These are phyloP conservation scores for Platygyra sinensis DNA, from an alignment of 64 coral and sea anemone species.

Conservation along the genomic window DNA sequence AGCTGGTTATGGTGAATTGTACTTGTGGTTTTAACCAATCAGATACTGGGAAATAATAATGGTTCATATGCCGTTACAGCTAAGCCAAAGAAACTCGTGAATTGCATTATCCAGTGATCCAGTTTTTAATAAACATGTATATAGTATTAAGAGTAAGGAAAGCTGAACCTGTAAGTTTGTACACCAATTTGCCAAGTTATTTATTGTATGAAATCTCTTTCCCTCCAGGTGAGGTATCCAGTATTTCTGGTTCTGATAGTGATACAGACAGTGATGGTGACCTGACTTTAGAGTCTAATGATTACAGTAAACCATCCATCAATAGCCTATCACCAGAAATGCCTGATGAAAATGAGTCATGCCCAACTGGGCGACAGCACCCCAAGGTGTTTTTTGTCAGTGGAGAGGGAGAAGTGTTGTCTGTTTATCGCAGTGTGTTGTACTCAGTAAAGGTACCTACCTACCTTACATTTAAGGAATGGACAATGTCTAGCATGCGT, in stretches of 20 bases:
- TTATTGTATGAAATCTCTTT: neutral
- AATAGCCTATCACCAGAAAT: neutral
- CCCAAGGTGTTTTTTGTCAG: constrained; percentile 88
- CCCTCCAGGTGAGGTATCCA: constrained; percentile 63
- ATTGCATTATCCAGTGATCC: too few species aligned
- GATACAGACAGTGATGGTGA: constrained; percentile 59
- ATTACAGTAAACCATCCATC: neutral
- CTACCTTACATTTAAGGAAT: too few species aligned
- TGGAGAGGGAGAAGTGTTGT: constrained; percentile 65
- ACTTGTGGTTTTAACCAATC: too few species aligned
- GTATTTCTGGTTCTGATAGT: constrained; percentile 82
- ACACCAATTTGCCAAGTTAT: too few species aligned
- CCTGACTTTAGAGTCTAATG: neutral
- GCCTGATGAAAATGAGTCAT: neutral
- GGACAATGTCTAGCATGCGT: too few species aligned
- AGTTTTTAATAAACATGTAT: too few species aligned
- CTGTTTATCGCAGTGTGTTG: constrained; percentile 73
- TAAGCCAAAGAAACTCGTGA: too few species aligned
- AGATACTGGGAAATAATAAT: too few species aligned
- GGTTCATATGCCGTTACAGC: too few species aligned
- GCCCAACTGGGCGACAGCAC: constrained; percentile 32
- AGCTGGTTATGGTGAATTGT: too few species aligned
- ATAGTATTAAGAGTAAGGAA: too few species aligned
- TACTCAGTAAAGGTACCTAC: constrained; percentile 83
- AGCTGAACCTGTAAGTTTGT: too few species aligned